A percentile compares a stretch with the other conserved stretches of the same genome.
Evolutionary conservation across 2,888 invertebrate species (phyloP).

Genomic region (Epirrhoe alternata): DNA sequence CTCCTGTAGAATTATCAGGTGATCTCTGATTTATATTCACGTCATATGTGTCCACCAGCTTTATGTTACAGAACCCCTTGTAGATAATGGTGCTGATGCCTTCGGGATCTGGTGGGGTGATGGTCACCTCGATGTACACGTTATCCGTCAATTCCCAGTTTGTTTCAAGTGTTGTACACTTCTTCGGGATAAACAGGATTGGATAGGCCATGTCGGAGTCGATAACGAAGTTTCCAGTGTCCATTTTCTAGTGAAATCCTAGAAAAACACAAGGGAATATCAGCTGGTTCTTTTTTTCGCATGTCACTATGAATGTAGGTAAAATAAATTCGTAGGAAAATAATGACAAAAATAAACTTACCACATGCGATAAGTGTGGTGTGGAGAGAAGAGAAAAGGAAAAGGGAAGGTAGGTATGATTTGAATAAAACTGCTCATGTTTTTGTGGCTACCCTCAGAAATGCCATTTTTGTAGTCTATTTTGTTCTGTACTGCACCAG

Average conservation of each 20-base stretch:
- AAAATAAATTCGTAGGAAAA: slow-evolving; percentile 53
- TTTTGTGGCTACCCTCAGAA: slow-evolving; percentile 54
- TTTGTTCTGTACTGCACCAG: background rate
- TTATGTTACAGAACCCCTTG: slow-evolving; percentile 69
- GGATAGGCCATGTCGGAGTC: slow-evolving; percentile 61
- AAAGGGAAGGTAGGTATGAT: slow-evolving; percentile 60
- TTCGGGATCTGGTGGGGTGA: slow-evolving; percentile 65
- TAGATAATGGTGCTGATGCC: slow-evolving; percentile 67
- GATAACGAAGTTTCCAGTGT: slow-evolving; percentile 47
- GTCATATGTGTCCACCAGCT: slow-evolving; percentile 63
- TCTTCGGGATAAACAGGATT: slow-evolving; percentile 68
- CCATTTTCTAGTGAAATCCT: slow-evolving; percentile 59
- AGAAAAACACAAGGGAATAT: slow-evolving; percentile 46
- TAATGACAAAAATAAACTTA: slow-evolving; percentile 57
- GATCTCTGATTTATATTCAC: slow-evolving; percentile 40
- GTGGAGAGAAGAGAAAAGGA: slow-evolving; percentile 47
- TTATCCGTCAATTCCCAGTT: slow-evolving; percentile 64
- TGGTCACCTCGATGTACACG: slow-evolving; percentile 67
- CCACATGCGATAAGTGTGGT: slow-evolving; percentile 64
- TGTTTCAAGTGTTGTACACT: slow-evolving; percentile 63
- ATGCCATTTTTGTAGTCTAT: slow-evolving; percentile 25
- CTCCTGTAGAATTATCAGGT: slow-evolving; percentile 11
- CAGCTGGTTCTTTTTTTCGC: slow-evolving; percentile 23
- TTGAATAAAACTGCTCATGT: slow-evolving; percentile 41
- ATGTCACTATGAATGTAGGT: slow-evolving; percentile 53